phyloP scores from a whole-genome alignment of 2,888 invertebrate species.

The Agonopterix arenella region DNA sequence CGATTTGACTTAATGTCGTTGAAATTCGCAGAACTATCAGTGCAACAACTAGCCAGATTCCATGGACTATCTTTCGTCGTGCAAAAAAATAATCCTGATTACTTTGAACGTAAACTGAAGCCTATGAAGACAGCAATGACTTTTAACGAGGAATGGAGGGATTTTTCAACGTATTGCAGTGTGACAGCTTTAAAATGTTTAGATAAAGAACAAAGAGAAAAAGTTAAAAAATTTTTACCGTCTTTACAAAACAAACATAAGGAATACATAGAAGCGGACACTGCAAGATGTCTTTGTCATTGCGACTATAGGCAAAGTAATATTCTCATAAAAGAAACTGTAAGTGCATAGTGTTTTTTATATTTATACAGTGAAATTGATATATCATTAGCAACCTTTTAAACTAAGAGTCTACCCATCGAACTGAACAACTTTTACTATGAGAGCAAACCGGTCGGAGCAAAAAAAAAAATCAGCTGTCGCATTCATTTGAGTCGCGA shows the following conservation, averaged over 20 bases:
- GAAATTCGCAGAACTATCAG: slow-evolving; percentile 22
- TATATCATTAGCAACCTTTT: too few species aligned
- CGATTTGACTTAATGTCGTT: slow-evolving; percentile 22
- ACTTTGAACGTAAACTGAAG: slow-evolving; percentile 15
- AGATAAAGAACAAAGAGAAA: slow-evolving; percentile 20
- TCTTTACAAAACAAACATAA: slow-evolving; percentile 20
- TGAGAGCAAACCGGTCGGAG: too few species aligned
- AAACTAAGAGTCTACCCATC: too few species aligned
- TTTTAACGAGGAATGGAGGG: slow-evolving; percentile 21
- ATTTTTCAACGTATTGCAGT: slow-evolving; percentile 12
- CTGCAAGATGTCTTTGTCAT: slow-evolving; percentile 34
- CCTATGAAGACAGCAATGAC: slow-evolving; percentile 7
- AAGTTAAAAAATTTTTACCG: slow-evolving; percentile 19
- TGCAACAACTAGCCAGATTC: slow-evolving; percentile 29
- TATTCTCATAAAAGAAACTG: slow-evolving; percentile 36
- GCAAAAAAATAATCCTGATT: slow-evolving; percentile 20
- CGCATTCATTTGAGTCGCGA: too few species aligned
- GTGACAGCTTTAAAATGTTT: slow-evolving; percentile 10
- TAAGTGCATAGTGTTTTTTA: slow-evolving; percentile 19
- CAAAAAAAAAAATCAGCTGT: too few species aligned
- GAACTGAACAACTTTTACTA: too few species aligned
- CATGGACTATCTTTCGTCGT: slow-evolving; percentile 25
- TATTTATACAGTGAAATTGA: neutral
- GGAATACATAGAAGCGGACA: slow-evolving; percentile 20
- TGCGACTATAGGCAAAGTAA: slow-evolving; percentile 52